phyloP scores from a whole-genome alignment of 2,797 vertebrate genomes.

The Pelochelys cantorii region DNA sequence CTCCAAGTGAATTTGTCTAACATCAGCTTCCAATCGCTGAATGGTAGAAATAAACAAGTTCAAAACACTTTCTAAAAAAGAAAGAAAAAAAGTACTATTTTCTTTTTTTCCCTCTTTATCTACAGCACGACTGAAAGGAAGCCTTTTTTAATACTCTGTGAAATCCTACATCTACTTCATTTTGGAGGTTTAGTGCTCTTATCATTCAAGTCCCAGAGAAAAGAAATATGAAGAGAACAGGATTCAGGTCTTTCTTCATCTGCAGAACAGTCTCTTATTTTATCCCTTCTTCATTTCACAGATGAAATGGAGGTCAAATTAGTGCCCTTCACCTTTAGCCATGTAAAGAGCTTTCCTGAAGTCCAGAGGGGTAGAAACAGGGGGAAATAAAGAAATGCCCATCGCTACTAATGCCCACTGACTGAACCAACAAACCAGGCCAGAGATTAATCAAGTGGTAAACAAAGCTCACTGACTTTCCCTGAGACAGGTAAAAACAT shows the following conservation, averaged over 20 bases:
- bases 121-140: too few relatives aligned
- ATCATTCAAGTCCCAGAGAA: not conserved
- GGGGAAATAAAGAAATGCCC: too few relatives aligned
- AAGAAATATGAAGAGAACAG: too few relatives aligned
- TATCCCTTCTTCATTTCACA: not conserved
- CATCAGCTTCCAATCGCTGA: not conserved
- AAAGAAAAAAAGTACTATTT: too few relatives aligned
- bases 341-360: not conserved
- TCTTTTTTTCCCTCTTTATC: too few relatives aligned
- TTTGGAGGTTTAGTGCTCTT: not conserved
- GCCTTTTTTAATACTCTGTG: not conserved
- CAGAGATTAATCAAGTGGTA: not conserved
- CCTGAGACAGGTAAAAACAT: not conserved
- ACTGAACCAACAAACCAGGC: not conserved
- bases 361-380: too few relatives aligned
- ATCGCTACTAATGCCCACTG: rapidly evolving
- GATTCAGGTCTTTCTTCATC: rapidly evolving
- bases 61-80: not conserved
- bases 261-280: not conserved
- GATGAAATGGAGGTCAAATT: not conserved
- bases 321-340: not conserved
- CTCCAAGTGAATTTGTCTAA: not conserved
- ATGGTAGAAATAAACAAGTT: not conserved
- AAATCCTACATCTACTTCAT: not conserved
- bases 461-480: not conserved